These are phyloP conservation scores for Ictalurus furcatus DNA, from an alignment of 2,113 vertebrate species.

Conservation along the genomic window DNA sequence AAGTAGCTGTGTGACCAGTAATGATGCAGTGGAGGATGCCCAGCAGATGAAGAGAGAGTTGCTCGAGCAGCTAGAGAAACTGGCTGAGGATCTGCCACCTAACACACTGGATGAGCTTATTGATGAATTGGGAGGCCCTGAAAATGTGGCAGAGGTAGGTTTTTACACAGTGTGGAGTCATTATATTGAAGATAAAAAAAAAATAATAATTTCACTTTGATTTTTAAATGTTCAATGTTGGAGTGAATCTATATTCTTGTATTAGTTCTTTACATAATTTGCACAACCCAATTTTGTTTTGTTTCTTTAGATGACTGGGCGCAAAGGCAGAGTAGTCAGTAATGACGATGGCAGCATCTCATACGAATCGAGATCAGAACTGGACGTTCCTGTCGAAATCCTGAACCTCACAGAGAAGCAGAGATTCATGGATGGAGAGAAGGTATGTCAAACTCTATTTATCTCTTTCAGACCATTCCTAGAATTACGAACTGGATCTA, in stretches of 20 bases:
- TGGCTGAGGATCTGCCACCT: conserved; percentile 89
- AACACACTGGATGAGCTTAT: conserved; percentile 97
- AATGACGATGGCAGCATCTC: conserved; percentile 97
- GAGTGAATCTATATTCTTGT: neutral
- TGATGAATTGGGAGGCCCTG: conserved; percentile 94
- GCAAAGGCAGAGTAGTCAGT: conserved; percentile 95
- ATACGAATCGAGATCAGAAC: conserved; percentile 92
- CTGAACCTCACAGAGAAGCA: conserved; percentile 98
- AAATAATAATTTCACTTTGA: neutral
- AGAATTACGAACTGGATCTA: neutral
- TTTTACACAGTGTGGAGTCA: neutral
- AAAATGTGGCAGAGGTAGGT: conserved; percentile 94
- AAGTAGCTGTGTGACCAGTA: conserved; percentile 86
- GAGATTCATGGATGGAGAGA: conserved; percentile 97
- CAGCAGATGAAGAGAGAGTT: conserved; percentile 94
- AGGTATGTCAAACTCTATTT: conserved; percentile 72
- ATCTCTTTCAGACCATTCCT: neutral
- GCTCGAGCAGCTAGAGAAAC: conserved; percentile 87
- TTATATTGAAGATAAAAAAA: neutral
- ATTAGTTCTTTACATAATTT: neutral
- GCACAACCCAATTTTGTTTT: neutral
- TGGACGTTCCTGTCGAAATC: conserved; percentile 96
- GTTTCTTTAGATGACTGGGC: conserved; percentile 88
- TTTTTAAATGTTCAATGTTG: neutral
- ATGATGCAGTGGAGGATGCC: conserved; percentile 93